A percentile compares a stretch with the other conserved stretches of the same genome.
Evolutionary conservation across 2,113 vertebrate genomes (phyloP).

Genomic region (Phodopus roborovskii): DNA sequence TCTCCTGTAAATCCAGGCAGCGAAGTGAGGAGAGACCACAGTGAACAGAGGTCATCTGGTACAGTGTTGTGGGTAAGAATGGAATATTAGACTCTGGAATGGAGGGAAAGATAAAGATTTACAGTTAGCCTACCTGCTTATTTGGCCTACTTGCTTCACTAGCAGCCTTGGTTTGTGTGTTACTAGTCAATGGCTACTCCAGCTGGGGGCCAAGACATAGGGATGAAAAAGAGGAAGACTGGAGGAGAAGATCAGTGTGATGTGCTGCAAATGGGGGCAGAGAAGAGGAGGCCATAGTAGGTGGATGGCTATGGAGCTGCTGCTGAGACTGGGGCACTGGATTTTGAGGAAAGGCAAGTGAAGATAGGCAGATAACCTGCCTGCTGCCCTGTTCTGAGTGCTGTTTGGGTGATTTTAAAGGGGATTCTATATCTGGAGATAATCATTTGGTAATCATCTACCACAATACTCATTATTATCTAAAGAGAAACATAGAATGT

Average conservation of each 20-base stretch:
- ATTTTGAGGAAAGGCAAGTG: not conserved
- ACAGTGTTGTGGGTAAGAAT: not conserved
- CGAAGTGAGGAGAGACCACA: not conserved
- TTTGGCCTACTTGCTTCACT: not conserved
- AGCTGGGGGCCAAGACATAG: not conserved
- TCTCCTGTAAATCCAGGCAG: not conserved
- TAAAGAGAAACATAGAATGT: not conserved
- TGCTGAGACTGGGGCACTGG: not conserved
- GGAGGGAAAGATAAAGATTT: not conserved
- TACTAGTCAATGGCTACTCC: not conserved
- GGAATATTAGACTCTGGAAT: not conserved
- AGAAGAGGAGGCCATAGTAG: not conserved
- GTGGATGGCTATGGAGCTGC: not conserved
- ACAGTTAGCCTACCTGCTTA: not conserved
- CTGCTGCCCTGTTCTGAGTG: not conserved
- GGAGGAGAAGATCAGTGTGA: not conserved
- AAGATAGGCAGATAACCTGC: not conserved
- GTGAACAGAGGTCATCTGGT: not conserved
- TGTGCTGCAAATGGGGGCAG: not conserved
- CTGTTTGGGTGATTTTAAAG: not conserved
- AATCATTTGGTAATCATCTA: not conserved
- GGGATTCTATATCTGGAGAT: not conserved
- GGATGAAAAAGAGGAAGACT: not conserved
- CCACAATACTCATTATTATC: not conserved
- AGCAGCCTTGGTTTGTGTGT: not conserved